Evolutionary conservation across 2,797 vertebrate genomes (phyloP).

Genomic region (Poeciliopsis turneri): DNA sequence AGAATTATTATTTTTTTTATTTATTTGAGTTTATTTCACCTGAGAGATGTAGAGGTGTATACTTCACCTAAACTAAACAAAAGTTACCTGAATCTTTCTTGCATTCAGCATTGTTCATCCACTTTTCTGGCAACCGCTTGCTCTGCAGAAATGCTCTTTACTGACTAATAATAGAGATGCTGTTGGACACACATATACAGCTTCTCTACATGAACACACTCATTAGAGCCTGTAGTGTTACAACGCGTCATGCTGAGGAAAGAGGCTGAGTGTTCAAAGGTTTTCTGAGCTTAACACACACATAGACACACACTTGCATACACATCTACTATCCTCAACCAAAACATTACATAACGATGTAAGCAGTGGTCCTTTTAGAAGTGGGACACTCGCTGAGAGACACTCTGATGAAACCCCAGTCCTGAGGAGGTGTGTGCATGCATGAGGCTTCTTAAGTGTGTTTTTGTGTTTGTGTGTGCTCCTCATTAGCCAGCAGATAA

Average conservation of each 20-base stretch:
- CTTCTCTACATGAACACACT: constrained; percentile 37
- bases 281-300: constrained; percentile 42
- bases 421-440: constrained; percentile 56
- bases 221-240: constrained; percentile 64
- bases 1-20: too few species aligned
- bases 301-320: constrained; percentile 13
- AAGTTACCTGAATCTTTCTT: neutral
- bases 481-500: constrained; percentile 81
- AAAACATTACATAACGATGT: constrained; percentile 68
- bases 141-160: constrained; percentile 49
- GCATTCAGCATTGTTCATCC: neutral
- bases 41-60: neutral
- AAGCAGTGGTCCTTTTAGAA: constrained; percentile 71
- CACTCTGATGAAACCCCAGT: constrained; percentile 68
- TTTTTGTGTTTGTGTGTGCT: constrained; percentile 49
- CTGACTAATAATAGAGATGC: constrained; percentile 41
- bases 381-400: constrained; percentile 73
- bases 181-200: constrained; percentile 22
- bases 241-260: constrained; percentile 59
- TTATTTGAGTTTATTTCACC: too few species aligned
- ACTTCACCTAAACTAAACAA: neutral
- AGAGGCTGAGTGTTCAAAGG: constrained; percentile 64
- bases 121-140: constrained; percentile 45
- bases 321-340: constrained; percentile 12
- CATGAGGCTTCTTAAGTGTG: constrained; percentile 30